Evolutionary conservation across 64 coral and sea anemone species (phyloP).

Genomic region (Montipora sp.): DNA sequence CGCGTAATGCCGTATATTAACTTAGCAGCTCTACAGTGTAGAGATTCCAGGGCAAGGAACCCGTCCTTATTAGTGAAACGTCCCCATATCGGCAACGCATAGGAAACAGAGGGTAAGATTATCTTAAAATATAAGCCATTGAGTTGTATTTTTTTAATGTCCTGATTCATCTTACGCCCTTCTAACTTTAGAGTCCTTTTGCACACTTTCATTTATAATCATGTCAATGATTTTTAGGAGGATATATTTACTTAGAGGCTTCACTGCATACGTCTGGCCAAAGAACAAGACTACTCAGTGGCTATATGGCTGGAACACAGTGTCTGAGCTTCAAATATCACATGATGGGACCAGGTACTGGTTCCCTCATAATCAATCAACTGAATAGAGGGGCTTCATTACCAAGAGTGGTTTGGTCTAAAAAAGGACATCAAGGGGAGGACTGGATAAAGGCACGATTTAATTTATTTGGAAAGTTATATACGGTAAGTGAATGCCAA

Average conservation of each 20-base stretch:
- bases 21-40: no score
- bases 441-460: slow-evolving; percentile 47
- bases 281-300: slow-evolving; percentile 48
- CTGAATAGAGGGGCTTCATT: neutral
- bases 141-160: no score
- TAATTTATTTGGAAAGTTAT: slow-evolving; percentile 38
- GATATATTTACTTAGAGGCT: slow-evolving; percentile 61
- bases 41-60: no score
- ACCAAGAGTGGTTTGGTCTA: slow-evolving; percentile 47
- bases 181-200: neutral
- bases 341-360: slow-evolving; percentile 58
- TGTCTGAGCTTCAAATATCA: slow-evolving; percentile 67
- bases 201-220: neutral
- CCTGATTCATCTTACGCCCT: no score
- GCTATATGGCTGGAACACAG: slow-evolving; percentile 50
- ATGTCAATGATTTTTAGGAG: neutral
- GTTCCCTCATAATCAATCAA: slow-evolving; percentile 35
- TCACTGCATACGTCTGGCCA: slow-evolving; percentile 19
- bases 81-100: no score
- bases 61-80: no score
- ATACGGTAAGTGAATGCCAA: slow-evolving; percentile 25
- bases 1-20: no score
- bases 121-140: no score
- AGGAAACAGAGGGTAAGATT: no score
- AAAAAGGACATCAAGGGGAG: slow-evolving; percentile 42